phyloP scores from a whole-genome alignment of 2,888 invertebrate species.

The Rhogogaster chlorosoma region DNA sequence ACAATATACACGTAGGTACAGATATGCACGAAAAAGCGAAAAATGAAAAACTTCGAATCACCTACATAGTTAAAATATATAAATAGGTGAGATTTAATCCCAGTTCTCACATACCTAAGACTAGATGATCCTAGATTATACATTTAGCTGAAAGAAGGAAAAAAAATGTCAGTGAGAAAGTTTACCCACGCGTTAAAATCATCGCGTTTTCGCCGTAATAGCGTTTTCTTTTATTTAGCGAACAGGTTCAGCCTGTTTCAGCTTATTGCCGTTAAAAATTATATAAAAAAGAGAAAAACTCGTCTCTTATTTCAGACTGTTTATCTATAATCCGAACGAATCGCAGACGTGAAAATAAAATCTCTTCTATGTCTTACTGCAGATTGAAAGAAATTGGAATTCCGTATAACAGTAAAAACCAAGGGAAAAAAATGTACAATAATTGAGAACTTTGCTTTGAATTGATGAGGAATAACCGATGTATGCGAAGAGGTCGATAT shows the following conservation, averaged over 20 bases:
- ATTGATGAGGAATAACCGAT: not conserved
- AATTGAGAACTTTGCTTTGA: not conserved
- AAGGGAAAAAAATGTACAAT: not conserved
- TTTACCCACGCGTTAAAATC: slow-evolving; percentile 28
- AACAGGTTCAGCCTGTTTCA: not conserved
- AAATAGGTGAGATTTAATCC: not conserved
- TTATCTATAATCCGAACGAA: not conserved
- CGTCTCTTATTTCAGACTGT: not conserved
- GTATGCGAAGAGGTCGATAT: not conserved
- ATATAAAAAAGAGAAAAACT: not conserved
- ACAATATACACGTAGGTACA: not conserved
- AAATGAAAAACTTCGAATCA: not conserved
- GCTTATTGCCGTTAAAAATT: not conserved
- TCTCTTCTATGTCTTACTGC: no score
- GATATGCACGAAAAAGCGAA: not conserved
- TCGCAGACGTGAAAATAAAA: not conserved
- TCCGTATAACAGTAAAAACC: not conserved
- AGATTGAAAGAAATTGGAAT: no score
- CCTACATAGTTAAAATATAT: not conserved
- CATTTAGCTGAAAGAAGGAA: not conserved
- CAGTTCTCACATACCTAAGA: not conserved
- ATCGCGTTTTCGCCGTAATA: not conserved
- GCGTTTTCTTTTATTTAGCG: not conserved
- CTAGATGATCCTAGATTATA: not conserved
- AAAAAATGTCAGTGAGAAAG: not conserved